Evolutionary conservation across 2,113 vertebrate species (phyloP).

Genomic region (Bos taurus): DNA sequence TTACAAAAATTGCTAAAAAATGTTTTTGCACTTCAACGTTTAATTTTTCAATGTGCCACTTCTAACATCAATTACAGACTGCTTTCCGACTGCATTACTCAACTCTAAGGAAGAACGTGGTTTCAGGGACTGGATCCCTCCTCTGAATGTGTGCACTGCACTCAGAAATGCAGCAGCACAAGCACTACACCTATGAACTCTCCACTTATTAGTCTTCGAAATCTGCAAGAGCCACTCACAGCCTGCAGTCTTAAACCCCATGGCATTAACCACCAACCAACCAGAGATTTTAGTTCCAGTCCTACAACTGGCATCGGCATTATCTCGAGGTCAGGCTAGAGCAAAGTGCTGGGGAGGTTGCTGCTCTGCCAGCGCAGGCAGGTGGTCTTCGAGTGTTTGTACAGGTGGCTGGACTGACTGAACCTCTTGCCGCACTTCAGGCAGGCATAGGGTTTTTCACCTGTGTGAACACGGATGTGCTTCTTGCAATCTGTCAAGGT

Average conservation of each 20-base stretch:
- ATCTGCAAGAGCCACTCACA: neutral
- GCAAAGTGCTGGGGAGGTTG: slow-evolving; percentile 90
- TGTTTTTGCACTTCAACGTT: slow-evolving; percentile 70
- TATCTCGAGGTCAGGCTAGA: slow-evolving; percentile 73
- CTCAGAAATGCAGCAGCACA: neutral
- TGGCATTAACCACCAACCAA: neutral
- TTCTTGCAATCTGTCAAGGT: slow-evolving; percentile 99
- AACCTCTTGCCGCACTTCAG: slow-evolving; percentile 98
- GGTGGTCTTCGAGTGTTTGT: slow-evolving; percentile 98
- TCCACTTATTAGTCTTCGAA: neutral
- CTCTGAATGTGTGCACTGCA: neutral
- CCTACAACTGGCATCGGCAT: neutral
- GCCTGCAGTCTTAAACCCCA: slow-evolving; percentile 22
- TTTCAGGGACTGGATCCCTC: slow-evolving; percentile 17
- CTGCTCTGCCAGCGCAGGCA: slow-evolving; percentile 97
- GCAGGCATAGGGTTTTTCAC: slow-evolving; percentile 96
- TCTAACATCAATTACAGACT: slow-evolving; percentile 62
- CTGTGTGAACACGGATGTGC: slow-evolving; percentile 97
- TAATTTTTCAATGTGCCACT: slow-evolving; percentile 63
- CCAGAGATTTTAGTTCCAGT: neutral
- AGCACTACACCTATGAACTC: neutral
- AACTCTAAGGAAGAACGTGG: slow-evolving; percentile 52
- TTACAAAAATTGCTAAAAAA: slow-evolving; percentile 67
- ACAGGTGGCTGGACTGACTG: slow-evolving; percentile 97
- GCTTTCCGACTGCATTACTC: slow-evolving; percentile 38